These are phyloP conservation scores for Drosophila antonietae DNA, from an alignment of 2,888 invertebrate species.

Conservation along the genomic window DNA sequence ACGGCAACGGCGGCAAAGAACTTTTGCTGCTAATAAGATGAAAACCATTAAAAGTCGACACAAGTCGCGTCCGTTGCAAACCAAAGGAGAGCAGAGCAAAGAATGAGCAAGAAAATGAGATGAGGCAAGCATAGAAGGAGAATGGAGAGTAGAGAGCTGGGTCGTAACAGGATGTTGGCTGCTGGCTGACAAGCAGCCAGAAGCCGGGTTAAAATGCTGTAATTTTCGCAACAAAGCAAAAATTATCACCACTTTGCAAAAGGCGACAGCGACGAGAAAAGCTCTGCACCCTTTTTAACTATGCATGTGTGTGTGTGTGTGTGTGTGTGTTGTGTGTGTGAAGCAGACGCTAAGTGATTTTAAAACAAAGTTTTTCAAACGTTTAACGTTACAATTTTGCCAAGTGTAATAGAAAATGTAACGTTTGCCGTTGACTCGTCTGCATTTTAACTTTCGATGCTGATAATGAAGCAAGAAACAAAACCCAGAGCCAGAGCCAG, in stretches of 20 bases:
- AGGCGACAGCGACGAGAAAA: slow-evolving; percentile 58
- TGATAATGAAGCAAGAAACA: slow-evolving; percentile 71
- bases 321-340: slow-evolving; percentile 18
- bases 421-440: slow-evolving; percentile 38
- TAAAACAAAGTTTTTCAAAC: slow-evolving; percentile 80
- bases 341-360: slow-evolving; percentile 74
- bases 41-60: slow-evolving; percentile 81
- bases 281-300: slow-evolving; percentile 68
- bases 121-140: neutral
- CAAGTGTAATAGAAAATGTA: slow-evolving; percentile 63
- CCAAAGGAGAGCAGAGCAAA: slow-evolving; percentile 16
- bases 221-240: slow-evolving; percentile 81
- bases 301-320: slow-evolving; percentile 10
- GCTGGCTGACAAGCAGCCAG: slow-evolving; percentile 22
- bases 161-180: neutral
- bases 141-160: neutral
- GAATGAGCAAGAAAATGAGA: neutral
- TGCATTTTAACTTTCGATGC: slow-evolving; percentile 75
- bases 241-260: slow-evolving; percentile 82
- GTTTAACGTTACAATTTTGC: slow-evolving; percentile 68
- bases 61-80: slow-evolving; percentile 78
- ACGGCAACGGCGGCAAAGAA: slow-evolving; percentile 72
- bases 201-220: slow-evolving; percentile 75
- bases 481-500: neutral
- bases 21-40: slow-evolving; percentile 82